Evolutionary conservation across 2,113 vertebrate species (phyloP).

Genomic region (Petroica traversi): DNA sequence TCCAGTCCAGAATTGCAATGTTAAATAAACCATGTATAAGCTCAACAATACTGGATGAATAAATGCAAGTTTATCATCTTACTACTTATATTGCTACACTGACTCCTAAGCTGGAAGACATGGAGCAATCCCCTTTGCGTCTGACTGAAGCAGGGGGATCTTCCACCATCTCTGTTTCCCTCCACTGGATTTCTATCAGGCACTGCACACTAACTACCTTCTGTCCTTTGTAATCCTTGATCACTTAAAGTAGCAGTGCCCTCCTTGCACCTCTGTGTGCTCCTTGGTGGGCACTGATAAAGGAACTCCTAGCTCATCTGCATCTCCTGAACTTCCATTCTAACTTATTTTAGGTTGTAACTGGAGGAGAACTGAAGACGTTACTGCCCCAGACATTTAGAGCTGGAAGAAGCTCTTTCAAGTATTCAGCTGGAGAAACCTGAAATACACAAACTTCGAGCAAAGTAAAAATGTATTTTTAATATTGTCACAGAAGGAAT

Average conservation of each 20-base stretch:
- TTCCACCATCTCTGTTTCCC: neutral
- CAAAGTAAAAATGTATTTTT: neutral
- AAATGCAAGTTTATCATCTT: fast-evolving
- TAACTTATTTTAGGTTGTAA: neutral
- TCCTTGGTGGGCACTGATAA: neutral
- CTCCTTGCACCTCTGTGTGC: neutral
- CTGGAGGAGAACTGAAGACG: neutral
- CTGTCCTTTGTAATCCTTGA: neutral
- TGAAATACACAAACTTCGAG: neutral
- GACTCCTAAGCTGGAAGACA: neutral
- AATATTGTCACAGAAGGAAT: neutral
- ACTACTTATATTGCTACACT: neutral
- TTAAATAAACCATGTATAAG: neutral
- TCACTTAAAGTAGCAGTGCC: neutral
- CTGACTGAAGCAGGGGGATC: neutral
- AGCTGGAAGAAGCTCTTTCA: neutral
- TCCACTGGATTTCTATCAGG: neutral
- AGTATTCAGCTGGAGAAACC: neutral
- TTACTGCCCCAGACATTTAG: neutral
- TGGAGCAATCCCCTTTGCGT: fast-evolving
- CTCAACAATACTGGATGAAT: fast-evolving
- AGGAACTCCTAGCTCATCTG: neutral
- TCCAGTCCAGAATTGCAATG: neutral
- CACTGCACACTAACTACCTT: neutral
- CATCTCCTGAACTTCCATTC: neutral